Evolutionary conservation across 2,113 vertebrate species (phyloP).

Genomic region (Syngnathoides biaculeatus): DNA sequence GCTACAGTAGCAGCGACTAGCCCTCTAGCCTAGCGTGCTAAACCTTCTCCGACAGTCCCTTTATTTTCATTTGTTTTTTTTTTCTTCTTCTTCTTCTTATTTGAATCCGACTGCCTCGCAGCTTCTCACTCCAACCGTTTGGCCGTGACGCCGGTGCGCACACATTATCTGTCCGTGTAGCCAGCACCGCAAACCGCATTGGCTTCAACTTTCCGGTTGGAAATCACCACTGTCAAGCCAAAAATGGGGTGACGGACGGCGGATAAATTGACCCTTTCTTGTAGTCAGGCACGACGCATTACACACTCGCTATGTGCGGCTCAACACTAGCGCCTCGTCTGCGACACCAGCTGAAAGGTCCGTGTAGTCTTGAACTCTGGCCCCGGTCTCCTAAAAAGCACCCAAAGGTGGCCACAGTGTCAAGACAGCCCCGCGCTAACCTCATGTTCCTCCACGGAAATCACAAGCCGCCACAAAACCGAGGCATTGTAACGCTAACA

Average conservation of each 20-base stretch:
- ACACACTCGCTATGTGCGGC: constrained; percentile 35
- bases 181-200: constrained; percentile 6
- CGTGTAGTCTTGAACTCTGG: constrained; percentile 54
- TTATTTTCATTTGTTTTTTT: constrained; percentile 23
- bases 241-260: constrained; percentile 4
- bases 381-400: constrained; percentile 20
- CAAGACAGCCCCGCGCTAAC: constrained; percentile 63
- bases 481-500: constrained; percentile 77
- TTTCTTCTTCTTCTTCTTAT: too few relatives aligned
- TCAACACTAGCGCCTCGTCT: constrained; percentile 26
- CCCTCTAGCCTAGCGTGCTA: constrained; percentile 68
- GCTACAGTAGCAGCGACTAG: constrained; percentile 67
- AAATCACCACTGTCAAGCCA: constrained; percentile 34
- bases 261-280: constrained; percentile 61
- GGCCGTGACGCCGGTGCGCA: constrained; percentile 3
- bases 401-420: constrained; percentile 50
- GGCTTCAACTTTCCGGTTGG: constrained; percentile 48
- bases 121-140: constrained; percentile 32
- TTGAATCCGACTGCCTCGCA: constrained; percentile 29
- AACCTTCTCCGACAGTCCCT: constrained; percentile 49
- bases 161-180: constrained; percentile 3
- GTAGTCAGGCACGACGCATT: constrained; percentile 45
- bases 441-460: constrained; percentile 73
- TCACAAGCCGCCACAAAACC: constrained; percentile 85
- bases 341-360: constrained; percentile 26